Conservation (phyloP, 2,888 invertebrate genomes). For the Apotomis betuletana region DNA sequence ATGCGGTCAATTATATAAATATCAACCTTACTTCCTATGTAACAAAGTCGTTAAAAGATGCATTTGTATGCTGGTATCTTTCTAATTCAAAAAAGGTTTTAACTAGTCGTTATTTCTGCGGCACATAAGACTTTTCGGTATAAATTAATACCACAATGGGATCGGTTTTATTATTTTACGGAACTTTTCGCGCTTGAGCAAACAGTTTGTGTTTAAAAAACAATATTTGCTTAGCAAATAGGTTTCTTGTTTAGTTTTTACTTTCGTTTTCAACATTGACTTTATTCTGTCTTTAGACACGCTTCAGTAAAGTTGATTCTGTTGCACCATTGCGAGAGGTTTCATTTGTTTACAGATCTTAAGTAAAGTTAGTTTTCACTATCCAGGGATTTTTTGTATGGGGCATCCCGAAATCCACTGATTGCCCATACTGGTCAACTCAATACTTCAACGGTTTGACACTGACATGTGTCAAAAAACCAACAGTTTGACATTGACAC, state of each 20-base stretch:
- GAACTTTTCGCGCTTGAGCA: slow-evolving; percentile 10
- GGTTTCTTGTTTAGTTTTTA: slow-evolving; percentile 19
- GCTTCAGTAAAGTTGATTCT: background rate
- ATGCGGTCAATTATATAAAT: background rate
- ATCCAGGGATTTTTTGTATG: too few relatives aligned
- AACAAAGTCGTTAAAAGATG: background rate
- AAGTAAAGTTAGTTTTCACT: too few relatives aligned
- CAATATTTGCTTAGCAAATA: slow-evolving; percentile 32
- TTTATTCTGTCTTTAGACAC: slow-evolving; percentile 13
- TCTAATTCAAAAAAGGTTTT: background rate
- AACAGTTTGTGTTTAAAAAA: slow-evolving; percentile 9
- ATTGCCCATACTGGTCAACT: too few relatives aligned
- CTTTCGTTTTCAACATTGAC: slow-evolving; percentile 17
- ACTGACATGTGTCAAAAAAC: too few relatives aligned
- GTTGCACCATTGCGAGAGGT: background rate
- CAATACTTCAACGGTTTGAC: too few relatives aligned
- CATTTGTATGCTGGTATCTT: background rate
- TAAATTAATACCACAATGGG: background rate
- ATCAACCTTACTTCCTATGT: background rate
- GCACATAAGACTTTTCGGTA: background rate
- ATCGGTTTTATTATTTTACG: slow-evolving; percentile 7
- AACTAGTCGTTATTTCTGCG: too few relatives aligned
- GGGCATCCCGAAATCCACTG: too few relatives aligned
- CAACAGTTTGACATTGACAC: too few relatives aligned
- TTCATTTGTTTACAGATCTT: too few relatives aligned